Base-by-base conservation (phyloP, 2,113 vertebrate genomes). In the Corythoichthys intestinalis region DNA sequence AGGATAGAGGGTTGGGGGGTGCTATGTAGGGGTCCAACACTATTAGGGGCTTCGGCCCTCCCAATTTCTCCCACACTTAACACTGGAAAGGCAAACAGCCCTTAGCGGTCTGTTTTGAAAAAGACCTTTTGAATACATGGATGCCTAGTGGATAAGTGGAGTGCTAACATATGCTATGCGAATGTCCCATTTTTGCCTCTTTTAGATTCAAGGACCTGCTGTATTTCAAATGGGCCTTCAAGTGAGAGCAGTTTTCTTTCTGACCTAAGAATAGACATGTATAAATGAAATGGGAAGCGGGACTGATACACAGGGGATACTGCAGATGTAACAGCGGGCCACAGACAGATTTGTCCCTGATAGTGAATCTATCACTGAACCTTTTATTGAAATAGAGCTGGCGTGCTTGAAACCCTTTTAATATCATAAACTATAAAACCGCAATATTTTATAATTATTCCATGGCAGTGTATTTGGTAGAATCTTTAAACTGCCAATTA, bases 51-150 rank as follows among this genome's bases (percentile, higher is more conserved):
- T 71, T 49, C 12, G 73, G 78, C 81, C 86, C 83, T 80, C 81
- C 86, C 85, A 88, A 81, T 90, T 89, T 85, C 80, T 80, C 83
- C 83, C 86, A 53, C 78, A 70, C 82, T 79, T 86, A 69, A 49
- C 62, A 71, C 66, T 71, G 82, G 67, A 61, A 84, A 86, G 82
- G 83, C 83, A 89, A 87, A 87, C 88, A 89, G 87, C 85, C 80
- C 78, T 78, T 81, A 88, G 87, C 81, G 61, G 53, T 79, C 65
- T 61, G 72, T 73, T 87, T 72, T 74, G 85, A 83, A 87, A 88
- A 83, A 83, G 80, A 83, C 79, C 85, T 88, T 75, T 88, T 83
- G 81, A 82, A 80, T 83, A 88, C 83, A 86, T 81, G 53, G 85
- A 84, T 76, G 78, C 69, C 79, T 81, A 78, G 85, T 80, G 84